Evolutionary conservation across 2,797 vertebrate species (phyloP), one percentile per base, ranked within the genome.

Genomic region (Scyliorhinus canicula): DNA sequence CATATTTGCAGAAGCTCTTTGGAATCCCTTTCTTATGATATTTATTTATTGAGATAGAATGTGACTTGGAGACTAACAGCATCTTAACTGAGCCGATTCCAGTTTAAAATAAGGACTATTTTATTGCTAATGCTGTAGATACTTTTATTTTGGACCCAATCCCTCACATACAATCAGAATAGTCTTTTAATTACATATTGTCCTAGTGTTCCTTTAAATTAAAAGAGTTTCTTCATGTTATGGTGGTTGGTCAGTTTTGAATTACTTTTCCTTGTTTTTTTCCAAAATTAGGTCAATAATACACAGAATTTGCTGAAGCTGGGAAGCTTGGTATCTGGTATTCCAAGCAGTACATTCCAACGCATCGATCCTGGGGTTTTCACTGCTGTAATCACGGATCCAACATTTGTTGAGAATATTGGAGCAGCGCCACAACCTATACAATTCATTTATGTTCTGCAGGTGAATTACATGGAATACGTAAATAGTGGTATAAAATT

Each of bases 321-420:
- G 21, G 95, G 96, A 52, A 95, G 1, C 0, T 57, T 96, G 4
- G 52, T 77, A 31, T 60, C 95, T 93, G 96, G 96, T 47, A 16
- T 96, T 40, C 67, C 85, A 0, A 79, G 79, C 8, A 8, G 35
- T 35, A 55, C 40, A 57, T 67, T 96, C 57, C 85, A 65, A 4
- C 90, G 35, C 12, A 91, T 96, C 16, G 55, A 14, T 28, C 21
- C 21, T 1, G 16, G 0, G 16, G 65, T 95, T 11, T 79, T 95
- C 63, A 16, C 63, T 24, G 6, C 0, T 0, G 52, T 96, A 40
- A 74, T 85, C 31, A 5, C 60, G 5, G 93, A 95, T 31, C 3
- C 7, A 4, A 86, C 5, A 11, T 96, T 96, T 93, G 95, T 26
- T 31, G 44, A 26, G 44, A 86, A 90, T 44, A 94, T 96, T 63